Evolutionary conservation across 1,140 invertebrate species (phyloP), one percentile per base, ranked within the genome.

Genomic region (Tachypleus tridentatus): DNA sequence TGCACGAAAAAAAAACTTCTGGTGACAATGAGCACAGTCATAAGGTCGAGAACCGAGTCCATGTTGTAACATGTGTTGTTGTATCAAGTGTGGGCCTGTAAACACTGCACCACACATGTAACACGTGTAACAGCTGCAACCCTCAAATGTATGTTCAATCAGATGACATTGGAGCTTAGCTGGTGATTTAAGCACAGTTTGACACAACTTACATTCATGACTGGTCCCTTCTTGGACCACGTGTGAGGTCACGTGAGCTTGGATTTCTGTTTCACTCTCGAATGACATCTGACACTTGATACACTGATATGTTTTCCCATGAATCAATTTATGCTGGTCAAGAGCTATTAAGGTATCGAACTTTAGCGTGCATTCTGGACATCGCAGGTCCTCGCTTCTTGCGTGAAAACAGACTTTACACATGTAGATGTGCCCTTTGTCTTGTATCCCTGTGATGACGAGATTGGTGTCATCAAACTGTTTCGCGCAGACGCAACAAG

Each of bases 81-180:
- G 85, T 3, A 93, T 80, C 0, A 88, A 87, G 4, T 81, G 79
- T 3, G 91, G 85, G 4, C 84, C 85, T 0, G 88, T 91, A 75
- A 94, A 95, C 3, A 89, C 83, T 0, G 88, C 83, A n/a, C 87
- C 87, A 73, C 93, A 96, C 59, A 94, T 81, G 74, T 91, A 92
- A 74, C 93, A 97, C 3, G 85, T 86, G 72, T 88, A 91, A 57
- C 88, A 86, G 3, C 81, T 75, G 57, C 85, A 89, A 4, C 89
- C 89, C 51, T 86, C 87, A 73, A 93, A 95, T 1, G 88, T 93
- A 74, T 97, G 93, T 70, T 95, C 91, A 61, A 97, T 93, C 52
- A 97, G 80, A 73, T 97, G 93, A 58, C 87, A 85, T 76, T 96
- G 92, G 3, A 96, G 82, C 69, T 91, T 86, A 7, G 85, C 81